Conservation (phyloP, 35 echinoderm and acorn worm species). For the Apostichopus japonicus region DNA sequence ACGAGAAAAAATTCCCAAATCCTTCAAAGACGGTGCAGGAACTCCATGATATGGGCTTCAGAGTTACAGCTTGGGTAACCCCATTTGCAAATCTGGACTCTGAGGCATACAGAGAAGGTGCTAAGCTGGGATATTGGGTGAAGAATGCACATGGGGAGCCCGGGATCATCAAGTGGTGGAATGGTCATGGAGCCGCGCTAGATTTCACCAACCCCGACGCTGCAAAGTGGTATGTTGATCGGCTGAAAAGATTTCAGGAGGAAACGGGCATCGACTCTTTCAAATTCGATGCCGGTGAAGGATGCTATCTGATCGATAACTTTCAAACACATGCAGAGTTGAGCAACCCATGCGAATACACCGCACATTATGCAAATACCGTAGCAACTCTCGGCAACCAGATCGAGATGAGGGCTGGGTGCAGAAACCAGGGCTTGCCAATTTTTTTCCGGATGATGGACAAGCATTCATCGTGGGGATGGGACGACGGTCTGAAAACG, state of each 20-base stretch:
- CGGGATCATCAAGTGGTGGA: conserved; percentile 77
- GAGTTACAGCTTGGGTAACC: conserved; percentile 59
- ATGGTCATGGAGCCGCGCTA: conserved; percentile 61
- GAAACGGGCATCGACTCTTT: conserved; percentile 75
- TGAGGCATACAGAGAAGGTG: conserved; percentile 61
- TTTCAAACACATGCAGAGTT: conserved; percentile 49
- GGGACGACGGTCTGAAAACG: conserved; percentile 73
- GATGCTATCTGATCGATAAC: conserved; percentile 34
- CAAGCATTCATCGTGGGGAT: conserved; percentile 67
- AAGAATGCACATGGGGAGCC: conserved; percentile 50
- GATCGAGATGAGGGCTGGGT: conserved; percentile 66
- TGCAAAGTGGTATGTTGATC: conserved; percentile 60
- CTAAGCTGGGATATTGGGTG: conserved; percentile 64
- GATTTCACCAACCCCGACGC: conserved; percentile 74
- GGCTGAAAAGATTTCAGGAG: conserved; percentile 54
- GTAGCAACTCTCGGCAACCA: conserved; percentile 41
- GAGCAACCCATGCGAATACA: conserved; percentile 70
- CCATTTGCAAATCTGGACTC: conserved; percentile 80
- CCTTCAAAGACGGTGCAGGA: conserved; percentile 48
- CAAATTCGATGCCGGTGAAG: conserved; percentile 88
- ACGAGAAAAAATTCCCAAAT: conserved; percentile 62
- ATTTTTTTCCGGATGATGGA: conserved; percentile 75
- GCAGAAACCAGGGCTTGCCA: conserved; percentile 61
- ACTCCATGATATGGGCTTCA: conserved; percentile 66
- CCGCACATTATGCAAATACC: conserved; percentile 61